Base-by-base conservation (phyloP, 2,888 invertebrate species). In the Tetranychus piercei region DNA sequence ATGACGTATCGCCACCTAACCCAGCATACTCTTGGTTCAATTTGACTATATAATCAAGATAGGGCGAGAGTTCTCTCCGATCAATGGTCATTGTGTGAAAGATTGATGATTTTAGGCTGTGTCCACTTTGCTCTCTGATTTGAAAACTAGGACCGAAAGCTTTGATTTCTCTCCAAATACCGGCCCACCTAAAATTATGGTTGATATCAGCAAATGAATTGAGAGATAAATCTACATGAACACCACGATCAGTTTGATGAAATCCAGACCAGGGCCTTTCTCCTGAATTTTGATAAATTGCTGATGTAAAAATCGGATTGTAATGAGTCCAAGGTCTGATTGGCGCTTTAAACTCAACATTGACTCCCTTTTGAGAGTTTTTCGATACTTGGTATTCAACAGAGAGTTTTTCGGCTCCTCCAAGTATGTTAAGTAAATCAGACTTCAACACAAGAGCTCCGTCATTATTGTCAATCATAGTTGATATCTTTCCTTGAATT, bases 1-100 rank as follows among this genome's bases (percentile, higher is more conserved):
- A 93, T 20, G 90, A 89, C n/a, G 94, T 88, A 81, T 94, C 90
- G 2, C 97, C 97, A 11, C 95, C 94, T 7, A 94, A 82, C 0
- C 94, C 89, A 44, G 94, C 92, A 80, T 91, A 85, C 83, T 97
- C 96, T 79, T 81, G 81, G 11, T 78, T 77, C 22, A 81, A 73
- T 83, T 89, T 88, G 7, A 91, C 82, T 78, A 89, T 84, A 7
- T 87, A 82, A 6, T 94, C 94, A 69, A 84, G 83, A 8, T 87
- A 87, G 4, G 94, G 94, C 5, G 84, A 82, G 79, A 88, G 88
- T 82, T 94, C 92, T 77, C 94, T 86, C 76, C 87, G 87, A 82
- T 94, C 94, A 75, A 88, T 86, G 0, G 88, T 85, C 77, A 91
- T 85, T 73, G 90, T 88, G 82, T 95, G 90, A 44, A 81, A 82